Conservation (phyloP, 1,140 invertebrate species). For the Calephelis nemesis region DNA sequence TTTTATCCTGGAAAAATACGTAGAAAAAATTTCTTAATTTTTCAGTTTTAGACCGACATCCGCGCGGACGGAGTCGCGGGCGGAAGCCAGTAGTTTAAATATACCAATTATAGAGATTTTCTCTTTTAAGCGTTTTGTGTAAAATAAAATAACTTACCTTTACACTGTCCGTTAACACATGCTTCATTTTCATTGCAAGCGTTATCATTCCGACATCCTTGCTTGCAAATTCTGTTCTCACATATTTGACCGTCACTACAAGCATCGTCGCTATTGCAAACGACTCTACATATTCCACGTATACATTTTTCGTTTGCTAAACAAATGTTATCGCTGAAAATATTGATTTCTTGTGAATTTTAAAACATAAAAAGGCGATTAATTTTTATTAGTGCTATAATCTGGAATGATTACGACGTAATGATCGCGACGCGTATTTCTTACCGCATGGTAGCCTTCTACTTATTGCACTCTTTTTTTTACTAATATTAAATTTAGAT, state of each 20-base stretch:
- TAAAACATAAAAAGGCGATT: not conserved
- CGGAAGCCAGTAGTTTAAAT: no score
- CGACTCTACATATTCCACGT: conserved; percentile 87
- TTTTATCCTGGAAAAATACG: no score
- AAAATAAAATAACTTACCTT: conserved; percentile 75
- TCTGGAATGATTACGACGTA: no score
- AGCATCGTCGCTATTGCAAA: conserved; percentile 91
- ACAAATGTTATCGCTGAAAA: conserved; percentile 88
- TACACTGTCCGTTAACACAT: conserved; percentile 90
- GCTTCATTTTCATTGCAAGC: conserved; percentile 86
- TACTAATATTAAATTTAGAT: no score
- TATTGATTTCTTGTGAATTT: conserved; percentile 2
- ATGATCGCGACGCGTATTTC: no score
- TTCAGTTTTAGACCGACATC: no score
- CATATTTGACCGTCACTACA: conserved; percentile 91
- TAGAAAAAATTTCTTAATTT: no score
- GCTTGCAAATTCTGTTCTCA: conserved; percentile 90
- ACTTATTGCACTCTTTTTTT: no score
- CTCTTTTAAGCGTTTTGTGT: no score
- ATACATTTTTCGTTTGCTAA: conserved; percentile 91
- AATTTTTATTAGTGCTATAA: not conserved
- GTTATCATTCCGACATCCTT: conserved; percentile 91
- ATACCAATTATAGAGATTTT: no score
- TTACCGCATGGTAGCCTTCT: no score
- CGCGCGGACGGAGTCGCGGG: no score